Conservation (phyloP, 2,797 vertebrate genomes). For the Numenius phaeopus region DNA sequence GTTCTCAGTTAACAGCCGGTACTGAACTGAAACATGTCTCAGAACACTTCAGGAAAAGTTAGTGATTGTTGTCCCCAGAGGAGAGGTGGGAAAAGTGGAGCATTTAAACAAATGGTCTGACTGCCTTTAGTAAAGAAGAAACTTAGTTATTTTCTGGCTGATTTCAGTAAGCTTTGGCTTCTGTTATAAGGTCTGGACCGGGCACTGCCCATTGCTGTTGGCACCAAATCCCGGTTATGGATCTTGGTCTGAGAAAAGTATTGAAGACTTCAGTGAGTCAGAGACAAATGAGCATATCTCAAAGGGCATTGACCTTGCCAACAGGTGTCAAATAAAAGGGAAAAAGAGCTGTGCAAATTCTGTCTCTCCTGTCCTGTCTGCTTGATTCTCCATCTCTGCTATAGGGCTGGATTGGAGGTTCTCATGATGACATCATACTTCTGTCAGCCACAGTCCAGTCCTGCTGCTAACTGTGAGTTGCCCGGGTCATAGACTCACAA, state of each 20-base stretch:
- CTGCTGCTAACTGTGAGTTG: not conserved
- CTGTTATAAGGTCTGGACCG: not conserved
- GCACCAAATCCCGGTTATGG: not conserved
- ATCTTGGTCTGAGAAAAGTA: not conserved
- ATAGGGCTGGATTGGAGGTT: not conserved
- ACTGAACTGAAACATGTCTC: not conserved
- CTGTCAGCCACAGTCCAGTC: not conserved
- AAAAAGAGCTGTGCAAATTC: not conserved
- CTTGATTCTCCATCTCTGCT: not conserved
- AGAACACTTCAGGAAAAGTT: not conserved
- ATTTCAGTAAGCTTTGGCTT: not conserved
- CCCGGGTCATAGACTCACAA: not conserved
- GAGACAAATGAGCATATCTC: not conserved
- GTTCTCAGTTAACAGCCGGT: not conserved
- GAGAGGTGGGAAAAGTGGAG: not conserved
- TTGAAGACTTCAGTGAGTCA: not conserved
- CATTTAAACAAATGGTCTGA: not conserved
- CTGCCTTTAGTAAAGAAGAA: not conserved
- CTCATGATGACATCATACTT: not conserved
- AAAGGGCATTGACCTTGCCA: not conserved
- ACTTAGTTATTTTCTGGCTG: not conserved
- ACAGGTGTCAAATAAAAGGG: not conserved
- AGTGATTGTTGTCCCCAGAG: not conserved
- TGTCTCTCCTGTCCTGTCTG: fast-evolving
- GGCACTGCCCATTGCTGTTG: not conserved